Evolutionary conservation across 2,888 invertebrate genomes (phyloP), one percentile per base, ranked within the genome.

Genomic region (Cryptops parisi): DNA sequence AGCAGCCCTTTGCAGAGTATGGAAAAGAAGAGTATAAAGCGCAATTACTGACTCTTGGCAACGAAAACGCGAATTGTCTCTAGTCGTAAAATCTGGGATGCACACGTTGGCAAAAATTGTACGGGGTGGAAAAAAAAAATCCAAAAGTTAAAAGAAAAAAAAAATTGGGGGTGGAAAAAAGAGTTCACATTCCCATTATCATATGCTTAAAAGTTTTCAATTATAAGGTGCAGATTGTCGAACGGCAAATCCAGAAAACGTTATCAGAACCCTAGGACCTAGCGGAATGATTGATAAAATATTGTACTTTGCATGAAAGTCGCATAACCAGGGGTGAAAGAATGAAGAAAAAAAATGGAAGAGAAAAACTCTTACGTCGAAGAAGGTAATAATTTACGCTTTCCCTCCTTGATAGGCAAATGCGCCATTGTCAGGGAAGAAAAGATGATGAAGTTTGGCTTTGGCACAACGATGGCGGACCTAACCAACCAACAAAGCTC

Each of bases 381-480:
- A n/a, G n/a, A n/a, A 23, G 53, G n/a, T 44, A 48, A 47, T 54
- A 54, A 48, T 54, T 54, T 43, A 49, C 49, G 44, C 44, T 39
- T 33, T 24, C 44, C 26, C 24, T 51, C 26, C 52, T 47, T 51
- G 52, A 52, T 38, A 52, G 47, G 27, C 6, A 23, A 12, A 19
- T 5, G 41, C 50, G n/a, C n/a, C n/a, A n/a, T 23, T 50, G 41
- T 50, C 50, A 22, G 33, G 39, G 48, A 33, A 24, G 49, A 48
- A 41, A 47, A 50, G 47, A 41, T 44, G 52, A 21, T 33, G 44
- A 33, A 27, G 40, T 47, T 40, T 46, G 19, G 12, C n/a, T 23
- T 56, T 50, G 54, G 51, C 45, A 46, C 51, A 54, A 53, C 45
- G 53, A 54, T 51, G 47, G 44, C 54, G 54, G 55, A 47, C 54